Evolutionary conservation across 1,140 invertebrate genomes (phyloP), one percentile per base, ranked within the genome.

Genomic region (Drepana arcuata): DNA sequence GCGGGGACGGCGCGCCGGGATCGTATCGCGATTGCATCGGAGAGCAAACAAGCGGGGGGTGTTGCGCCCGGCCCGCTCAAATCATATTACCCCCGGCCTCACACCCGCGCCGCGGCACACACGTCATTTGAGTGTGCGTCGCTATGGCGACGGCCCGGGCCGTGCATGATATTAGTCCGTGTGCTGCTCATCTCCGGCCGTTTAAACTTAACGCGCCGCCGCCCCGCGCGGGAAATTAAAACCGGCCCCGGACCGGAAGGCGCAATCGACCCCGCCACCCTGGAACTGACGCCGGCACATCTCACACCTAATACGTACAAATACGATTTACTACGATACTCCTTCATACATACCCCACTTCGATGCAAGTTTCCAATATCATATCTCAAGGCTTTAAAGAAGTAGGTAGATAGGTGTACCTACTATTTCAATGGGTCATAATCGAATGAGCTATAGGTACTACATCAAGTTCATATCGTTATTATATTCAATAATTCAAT

Each of bases 131-230:
- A 66, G 68, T 63, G 70, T 67, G 70, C 73, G 73, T 80, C 64
- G 69, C 73, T 67, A 80, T 80, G 71, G 71, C 69, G 71, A 80
- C 75, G 73, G 75, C 72, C 72, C 71, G 71, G 73, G 71, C 64
- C 73, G 60, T 78, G 75, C 75, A 80, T 80, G 69, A 80, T 80
- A 80, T 80, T 80, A 80, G 73, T 74, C 65, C 70, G 71, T 72
- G 70, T 63, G 60, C 43, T 68, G 56, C 67, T 78, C 73, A 75
- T 80, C 71, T 75, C 71, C 70, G 70, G 64, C 51, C 67, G 71
- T 78, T 77, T 73, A 80, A 73, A 72, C 58, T 73, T 69, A 67
- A 65, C 67, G 64, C 58, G 63, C 59, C 51, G 39, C 53, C 53
- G 55, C 50, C 45, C 46, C 50, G 59, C 62, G 63, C 64, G 73